Percentiles rank a stretch among this genome's conserved stretches.
phyloP scores from a whole-genome alignment of 2,888 invertebrate genomes.

The Tolmerus cingulatus region DNA sequence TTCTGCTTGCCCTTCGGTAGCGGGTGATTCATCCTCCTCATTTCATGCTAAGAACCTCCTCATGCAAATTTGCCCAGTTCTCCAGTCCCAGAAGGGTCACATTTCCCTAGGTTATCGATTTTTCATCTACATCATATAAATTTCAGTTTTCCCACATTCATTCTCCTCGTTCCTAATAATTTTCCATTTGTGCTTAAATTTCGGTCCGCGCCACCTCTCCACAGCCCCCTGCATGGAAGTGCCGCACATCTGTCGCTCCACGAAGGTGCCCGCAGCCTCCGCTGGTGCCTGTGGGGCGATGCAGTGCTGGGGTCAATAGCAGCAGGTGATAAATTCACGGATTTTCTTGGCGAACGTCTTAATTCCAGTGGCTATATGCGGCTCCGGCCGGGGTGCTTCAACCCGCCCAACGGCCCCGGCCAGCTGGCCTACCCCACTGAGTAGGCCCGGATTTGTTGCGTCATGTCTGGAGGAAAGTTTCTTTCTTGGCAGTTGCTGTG shows the following conservation, averaged over 20 bases:
- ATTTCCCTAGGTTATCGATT: conserved; percentile 31
- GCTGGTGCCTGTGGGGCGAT: background rate
- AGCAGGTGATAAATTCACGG: background rate
- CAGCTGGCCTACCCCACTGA: background rate
- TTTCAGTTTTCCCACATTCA: background rate
- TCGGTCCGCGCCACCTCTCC: background rate
- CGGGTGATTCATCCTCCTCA: conserved; percentile 16
- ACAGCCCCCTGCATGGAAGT: background rate
- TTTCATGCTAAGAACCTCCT: background rate
- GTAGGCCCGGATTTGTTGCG: conserved; percentile 9
- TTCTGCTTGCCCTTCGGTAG: conserved; percentile 6
- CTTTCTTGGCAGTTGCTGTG: background rate
- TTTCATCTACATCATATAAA: conserved; percentile 28
- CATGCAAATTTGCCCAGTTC: background rate
- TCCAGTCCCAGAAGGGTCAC: background rate
- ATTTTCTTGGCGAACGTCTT: background rate
- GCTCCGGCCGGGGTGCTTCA: background rate
- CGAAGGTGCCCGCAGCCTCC: background rate
- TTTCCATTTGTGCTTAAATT: background rate
- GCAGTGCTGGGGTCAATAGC: conserved; percentile 28
- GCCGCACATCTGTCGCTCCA: background rate
- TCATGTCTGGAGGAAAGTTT: conserved; percentile 6
- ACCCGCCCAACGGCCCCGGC: background rate
- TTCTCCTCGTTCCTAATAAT: background rate
- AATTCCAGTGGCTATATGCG: background rate